phyloP scores from a whole-genome alignment of 2,888 invertebrate species.

The Rhimphoctona megacephalus region DNA sequence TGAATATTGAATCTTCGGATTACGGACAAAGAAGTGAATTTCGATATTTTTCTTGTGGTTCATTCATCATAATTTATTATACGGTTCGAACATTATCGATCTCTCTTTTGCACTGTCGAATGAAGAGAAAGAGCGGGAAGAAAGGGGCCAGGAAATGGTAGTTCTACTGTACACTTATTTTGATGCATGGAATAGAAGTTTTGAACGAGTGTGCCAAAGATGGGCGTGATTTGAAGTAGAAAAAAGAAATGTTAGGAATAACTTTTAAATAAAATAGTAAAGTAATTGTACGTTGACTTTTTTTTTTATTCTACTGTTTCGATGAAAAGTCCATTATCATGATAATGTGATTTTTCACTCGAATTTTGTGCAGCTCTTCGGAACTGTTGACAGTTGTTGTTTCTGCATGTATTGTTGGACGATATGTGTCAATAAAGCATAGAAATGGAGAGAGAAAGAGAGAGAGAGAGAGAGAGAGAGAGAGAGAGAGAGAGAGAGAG shows the following conservation, averaged over 20 bases:
- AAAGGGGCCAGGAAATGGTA: background rate
- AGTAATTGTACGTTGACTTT: background rate
- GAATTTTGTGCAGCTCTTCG: background rate
- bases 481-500: conserved; percentile 33
- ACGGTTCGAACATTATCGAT: background rate
- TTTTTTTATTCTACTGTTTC: background rate
- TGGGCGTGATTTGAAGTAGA: background rate
- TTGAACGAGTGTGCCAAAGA: background rate
- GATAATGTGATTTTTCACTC: background rate
- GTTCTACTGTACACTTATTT: background rate
- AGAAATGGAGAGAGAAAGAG: conserved; percentile 33
- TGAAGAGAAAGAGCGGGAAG: background rate
- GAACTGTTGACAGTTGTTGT: background rate
- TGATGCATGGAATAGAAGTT: background rate
- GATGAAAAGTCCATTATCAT: background rate
- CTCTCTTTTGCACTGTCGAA: background rate
- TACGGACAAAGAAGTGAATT: background rate
- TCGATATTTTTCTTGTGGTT: background rate
- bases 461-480: conserved; percentile 13
- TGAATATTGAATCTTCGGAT: background rate
- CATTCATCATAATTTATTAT: background rate
- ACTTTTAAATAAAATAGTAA: background rate
- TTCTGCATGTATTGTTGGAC: background rate
- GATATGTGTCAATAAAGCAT: conserved; percentile 26
- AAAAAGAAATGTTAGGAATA: background rate